Base-by-base conservation (phyloP, 1,140 invertebrate species). In the Diprion similis region DNA sequence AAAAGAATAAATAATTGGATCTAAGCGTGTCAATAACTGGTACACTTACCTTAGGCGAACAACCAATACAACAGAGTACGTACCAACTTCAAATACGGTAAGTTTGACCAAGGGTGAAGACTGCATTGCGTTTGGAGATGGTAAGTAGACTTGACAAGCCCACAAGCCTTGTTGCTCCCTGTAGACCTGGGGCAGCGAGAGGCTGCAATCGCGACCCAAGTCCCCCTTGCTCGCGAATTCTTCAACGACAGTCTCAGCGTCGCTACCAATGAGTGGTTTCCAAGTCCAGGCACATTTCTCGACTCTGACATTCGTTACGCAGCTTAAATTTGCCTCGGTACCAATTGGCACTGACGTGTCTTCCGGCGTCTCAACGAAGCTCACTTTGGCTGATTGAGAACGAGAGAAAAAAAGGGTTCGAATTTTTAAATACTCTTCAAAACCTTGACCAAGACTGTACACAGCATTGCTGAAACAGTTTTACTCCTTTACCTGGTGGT, bases 251-350 rank as follows among this genome's bases (percentile, higher is more conserved):
- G 77, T 73, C 47, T 82, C 79, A 46, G 81, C 77, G 2, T 77
- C 78, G 48, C 81, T 81, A 46, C 79, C 79, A 51, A 68, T 77
- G 48, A 85, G 47, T 9, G 86, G 76, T 24, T 79, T 82, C 81
- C 84, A 86, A 15, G 78, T 80, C 87, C 87, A 89, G n/a, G 80
- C 73, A 73, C 87, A 89, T 67, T 83, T 85, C 66, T 88, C 85
- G 17, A 85, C 82, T 15, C 84, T 80, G 17, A 82, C 82, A 71
- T 81, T 87, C 8, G 83, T 83, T 17, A 84, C 74, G 77, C 87
- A 89, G 71, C 82, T 84, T 51, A 89, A 73, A 6, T 77, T 78
- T 9, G 80, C 77, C 15, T 79, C 77, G 10, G 84, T 80, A 46
- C 83, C 85, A 8, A 85, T 76, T 11, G 83, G 74, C 0, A 84